Evolutionary conservation across 2,888 invertebrate species (phyloP).

Genomic region (Caenorhabditis doughertyi): DNA sequence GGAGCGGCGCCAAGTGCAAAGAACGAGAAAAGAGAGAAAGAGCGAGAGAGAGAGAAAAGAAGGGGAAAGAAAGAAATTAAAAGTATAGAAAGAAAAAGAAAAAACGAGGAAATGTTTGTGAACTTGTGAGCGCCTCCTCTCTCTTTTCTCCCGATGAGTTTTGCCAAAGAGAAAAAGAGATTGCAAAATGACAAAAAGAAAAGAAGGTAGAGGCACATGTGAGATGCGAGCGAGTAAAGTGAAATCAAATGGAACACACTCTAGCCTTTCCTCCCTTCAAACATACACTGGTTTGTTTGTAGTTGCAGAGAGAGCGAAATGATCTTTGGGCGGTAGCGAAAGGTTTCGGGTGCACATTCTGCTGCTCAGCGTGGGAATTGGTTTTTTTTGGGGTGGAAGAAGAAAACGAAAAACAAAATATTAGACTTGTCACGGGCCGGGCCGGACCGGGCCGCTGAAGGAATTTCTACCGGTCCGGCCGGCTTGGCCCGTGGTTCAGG

Average conservation of each 20-base stretch:
- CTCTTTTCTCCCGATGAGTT: background rate
- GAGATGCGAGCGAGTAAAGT: background rate
- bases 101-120: slow-evolving; percentile 20
- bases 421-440: too few species aligned
- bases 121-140: slow-evolving; percentile 19
- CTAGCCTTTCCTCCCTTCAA: background rate
- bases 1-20: slow-evolving; percentile 25
- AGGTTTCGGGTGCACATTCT: background rate
- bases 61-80: background rate
- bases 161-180: background rate
- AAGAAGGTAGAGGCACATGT: background rate
- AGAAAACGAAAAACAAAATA: too few species aligned
- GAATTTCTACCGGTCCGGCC: too few species aligned
- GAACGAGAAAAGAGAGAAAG: slow-evolving; percentile 6
- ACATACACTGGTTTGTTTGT: slow-evolving; percentile 18
- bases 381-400: background rate
- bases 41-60: background rate
- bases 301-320: slow-evolving; percentile 7
- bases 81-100: background rate
- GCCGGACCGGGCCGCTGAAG: too few species aligned
- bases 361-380: background rate
- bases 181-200: slow-evolving; percentile 16
- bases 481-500: too few species aligned
- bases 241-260: background rate
- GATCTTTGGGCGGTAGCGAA: slow-evolving; percentile 8